Base-by-base conservation (phyloP, 2,797 vertebrate species). In the Crenichthys baileyi region DNA sequence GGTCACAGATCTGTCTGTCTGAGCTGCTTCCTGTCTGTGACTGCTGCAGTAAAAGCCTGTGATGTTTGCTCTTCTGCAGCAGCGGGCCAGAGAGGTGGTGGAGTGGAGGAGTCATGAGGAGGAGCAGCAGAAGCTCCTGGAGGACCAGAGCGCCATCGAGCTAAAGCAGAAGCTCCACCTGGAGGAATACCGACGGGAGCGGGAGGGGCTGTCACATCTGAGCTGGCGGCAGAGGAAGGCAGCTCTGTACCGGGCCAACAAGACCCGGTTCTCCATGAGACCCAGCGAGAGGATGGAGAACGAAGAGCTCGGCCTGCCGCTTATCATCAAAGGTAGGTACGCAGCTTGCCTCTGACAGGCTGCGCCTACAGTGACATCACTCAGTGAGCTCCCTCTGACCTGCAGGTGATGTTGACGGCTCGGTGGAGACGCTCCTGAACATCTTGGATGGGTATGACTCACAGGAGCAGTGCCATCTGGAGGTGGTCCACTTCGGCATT, bases 391-490 rank as follows among this genome's bases (percentile, higher is more conserved):
- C 55, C 44, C 41, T 68, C 9, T 74, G 53, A 8, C 70, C 29
- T 0, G 1, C 89, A 99, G 98, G 97, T 63, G 98, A 99, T 6
- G 96, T 98, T 70, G 97, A 98, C 76, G 98, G 98, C 2, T 98
- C 98, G 0, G 88, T 99, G 73, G 98, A 99, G 90, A 91, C 97
- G 29, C 92, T 99, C 87, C 83, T 99, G 75, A 94, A 95, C 86
- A 93, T 99, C 83, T 72, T 99, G 89, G 96, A 97, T 77, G 94
- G 91, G 13, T 99, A 99, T 0, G 96, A 99, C 39, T 96, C 96
- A 1, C 88, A 96, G 8, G 88, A 96, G 1, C 96, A 99, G 83
- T 99, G 98, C 77, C 92, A 93, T 72, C 85, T 99, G 84, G 95
- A 98, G 3, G 72, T 99, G 20, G 48, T 99, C 39, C 96, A 98